Evolutionary conservation across 2,113 vertebrate genomes (phyloP).

Genomic region (human (Homo sapiens)): DNA sequence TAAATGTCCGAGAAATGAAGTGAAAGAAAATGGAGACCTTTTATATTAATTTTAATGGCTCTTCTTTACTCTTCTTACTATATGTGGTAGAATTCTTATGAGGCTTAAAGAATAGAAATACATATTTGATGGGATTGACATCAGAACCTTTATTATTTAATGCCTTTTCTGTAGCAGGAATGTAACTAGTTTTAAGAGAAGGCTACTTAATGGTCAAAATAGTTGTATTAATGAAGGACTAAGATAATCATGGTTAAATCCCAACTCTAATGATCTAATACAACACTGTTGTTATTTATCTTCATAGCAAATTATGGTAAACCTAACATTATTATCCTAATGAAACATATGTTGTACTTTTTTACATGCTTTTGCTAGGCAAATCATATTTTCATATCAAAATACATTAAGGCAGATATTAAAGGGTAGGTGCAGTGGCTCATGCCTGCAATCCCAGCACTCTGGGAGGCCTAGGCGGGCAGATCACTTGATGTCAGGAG

Average conservation of each 20-base stretch:
- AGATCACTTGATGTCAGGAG: too few species aligned
- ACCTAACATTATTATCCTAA: background rate
- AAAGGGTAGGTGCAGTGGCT: too few species aligned
- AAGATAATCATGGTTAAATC: slow-evolving; percentile 1
- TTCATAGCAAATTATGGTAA: slow-evolving; percentile 25
- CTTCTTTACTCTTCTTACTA: background rate
- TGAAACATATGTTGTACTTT: background rate
- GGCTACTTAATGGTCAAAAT: slow-evolving; percentile 28
- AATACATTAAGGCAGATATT: slow-evolving; percentile 8
- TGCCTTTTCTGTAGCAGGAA: slow-evolving; percentile 10
- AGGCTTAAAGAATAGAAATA: slow-evolving; percentile 41
- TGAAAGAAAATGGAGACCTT: slow-evolving; percentile 24
- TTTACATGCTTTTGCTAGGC: background rate
- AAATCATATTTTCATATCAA: slow-evolving; percentile 40
- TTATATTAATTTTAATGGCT: background rate
- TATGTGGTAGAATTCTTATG: slow-evolving; percentile 9
- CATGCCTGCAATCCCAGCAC: too few species aligned
- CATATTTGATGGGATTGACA: slow-evolving; percentile 35
- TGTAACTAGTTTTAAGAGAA: slow-evolving; percentile 51
- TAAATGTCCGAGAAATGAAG: background rate
- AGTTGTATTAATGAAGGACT: slow-evolving; percentile 13
- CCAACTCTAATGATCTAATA: background rate
- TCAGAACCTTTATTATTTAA: slow-evolving; percentile 20
- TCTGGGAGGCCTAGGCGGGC: too few species aligned
- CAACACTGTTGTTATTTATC: background rate